Evolutionary conservation across 1,140 invertebrate species (phyloP), one percentile per base, ranked within the genome.

Genomic region (Tachypleus tridentatus): DNA sequence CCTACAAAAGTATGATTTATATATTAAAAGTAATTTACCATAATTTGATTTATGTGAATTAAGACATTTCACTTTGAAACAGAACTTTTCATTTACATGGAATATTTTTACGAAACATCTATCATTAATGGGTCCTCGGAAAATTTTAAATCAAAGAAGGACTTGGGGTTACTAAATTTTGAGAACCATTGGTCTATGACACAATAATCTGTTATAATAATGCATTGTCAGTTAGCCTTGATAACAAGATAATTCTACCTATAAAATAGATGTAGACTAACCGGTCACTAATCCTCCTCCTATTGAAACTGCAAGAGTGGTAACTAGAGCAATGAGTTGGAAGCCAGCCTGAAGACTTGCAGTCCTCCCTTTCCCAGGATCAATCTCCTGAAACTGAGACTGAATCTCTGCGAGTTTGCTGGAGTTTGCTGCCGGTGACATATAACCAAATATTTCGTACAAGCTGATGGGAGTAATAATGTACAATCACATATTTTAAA

Each of bases 211-310:
- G 11, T 58, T n/a, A 3, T 8, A 52, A 62, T 29, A 58, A 9
- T 11, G 2, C 51, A 6, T 52, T 54, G 10, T 54, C 49, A 54
- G 9, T 11, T 8, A 10, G 7, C 11, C 11, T 7, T 5, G 29
- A 48, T 47, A 58, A 7, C 11, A 10, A 51, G 47, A 48, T 3
- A 64, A 4, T 60, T 64, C 57, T 64, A 47, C 6, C 1, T 3
- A 51, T 3, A 9, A 11, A 62, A 9, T 11, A 52, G 7, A 9
- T n/a, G 67, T 68, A n/a, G 54, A n/a, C 65, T 76, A 77, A 92
- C 92, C 92, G 77, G 90, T 89, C 63, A 91, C 67, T 67, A 85
- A 73, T 58, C 91, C 92, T n/a, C 86, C 84, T 62, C 84, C 79
- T 51, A 90, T 78, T 56, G 89, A 85, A 49, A 90, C 79, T 6